Evolutionary conservation across 1,140 invertebrate species (phyloP), one percentile per base, ranked within the genome.

Genomic region (Charaxes varanes): DNA sequence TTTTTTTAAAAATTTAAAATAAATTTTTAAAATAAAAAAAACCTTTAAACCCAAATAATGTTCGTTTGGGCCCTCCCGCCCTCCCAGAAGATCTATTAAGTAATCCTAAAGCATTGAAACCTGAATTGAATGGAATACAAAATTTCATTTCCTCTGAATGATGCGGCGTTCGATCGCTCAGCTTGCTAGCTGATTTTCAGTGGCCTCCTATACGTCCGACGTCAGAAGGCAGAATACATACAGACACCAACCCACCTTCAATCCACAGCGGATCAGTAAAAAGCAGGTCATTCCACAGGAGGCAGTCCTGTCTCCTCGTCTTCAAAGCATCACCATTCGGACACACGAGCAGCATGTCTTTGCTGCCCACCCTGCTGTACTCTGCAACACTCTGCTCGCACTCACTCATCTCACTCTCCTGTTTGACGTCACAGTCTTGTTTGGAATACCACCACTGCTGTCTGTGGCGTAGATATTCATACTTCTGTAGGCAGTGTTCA

Each of bases 261-360:
- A 60, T 45, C 70, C 78, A 78, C 13, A 77, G 28, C 2, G 68
- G 53, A 60, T 85, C 74, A 2, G 85, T 86, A 44, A 88, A 88
- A 24, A 88, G 40, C 18, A 88, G 44, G 40, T 86, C 84, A 15
- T 50, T 65, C 70, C 87, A 85, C 36, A 85, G 32, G 8, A 49
- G 46, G 50, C 83, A 84, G 37, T 85, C 81, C 1, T 67, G 57
- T 57, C 72, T 83, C 23, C 65, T 62, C 18, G 53, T 46, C 27
- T 55, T 59, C 36, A 85, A 43, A 4, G 67, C 45, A 50, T 80
- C 71, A 6, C 80, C 78, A 38, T 83, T 57, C 2, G 81, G 82
- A 45, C 82, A 82, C 27, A 86, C 41, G 15, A 83, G 43, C 23
- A 86, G 17, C 42, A 66, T 50, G 41, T 85, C 41, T 54, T 85